Evolutionary conservation across 2,888 invertebrate species (phyloP), one percentile per base, ranked within the genome.

Genomic region (Troides aeacus): DNA sequence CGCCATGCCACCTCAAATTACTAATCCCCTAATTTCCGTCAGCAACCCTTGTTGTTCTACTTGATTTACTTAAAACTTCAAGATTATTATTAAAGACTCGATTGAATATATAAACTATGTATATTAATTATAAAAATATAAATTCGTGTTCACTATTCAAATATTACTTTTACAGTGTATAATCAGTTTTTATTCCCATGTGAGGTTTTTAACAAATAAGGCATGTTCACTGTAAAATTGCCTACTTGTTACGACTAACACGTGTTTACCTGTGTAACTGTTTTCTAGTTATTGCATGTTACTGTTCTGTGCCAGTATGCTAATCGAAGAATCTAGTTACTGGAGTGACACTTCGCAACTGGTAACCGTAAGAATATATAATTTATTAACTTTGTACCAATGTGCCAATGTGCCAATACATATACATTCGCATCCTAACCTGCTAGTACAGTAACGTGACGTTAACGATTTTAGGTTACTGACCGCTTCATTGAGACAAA

Each of bases 371-470:
- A 79, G 82, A 76, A 87, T 87, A 30, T 30, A 88, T 84, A 81
- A 86, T 88, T 88, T 80, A 82, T 82, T 81, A 82, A 80, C 80
- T 81, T 77, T 80, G 77, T 81, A 80, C 78, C 80, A 79, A 81
- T 81, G 81, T 81, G 83, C 82, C 77, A 17, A 57, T 57, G 3
- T 30, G 30, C 30, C 30, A 30, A 30, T 30, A 30, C 30, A 62
- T 63, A 58, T 58, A 58, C 59, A 62, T 68, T 58, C 60, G 59
- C 59, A 21, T 60, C 42, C 12, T 50, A 53, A 50, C 46, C 24
- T 21, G 62, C 6, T 50, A 58, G 57, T 65, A 30, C 65, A 46
- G 18, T 53, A 23, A 58, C n/a, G 23, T 64, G 66, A 72, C 56
- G 62, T 21, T 72, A 61, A 63, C 66, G 63, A 70, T 63, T 50